phyloP scores from a whole-genome alignment of 2,113 vertebrate species.

The Phasianus colchicus region DNA sequence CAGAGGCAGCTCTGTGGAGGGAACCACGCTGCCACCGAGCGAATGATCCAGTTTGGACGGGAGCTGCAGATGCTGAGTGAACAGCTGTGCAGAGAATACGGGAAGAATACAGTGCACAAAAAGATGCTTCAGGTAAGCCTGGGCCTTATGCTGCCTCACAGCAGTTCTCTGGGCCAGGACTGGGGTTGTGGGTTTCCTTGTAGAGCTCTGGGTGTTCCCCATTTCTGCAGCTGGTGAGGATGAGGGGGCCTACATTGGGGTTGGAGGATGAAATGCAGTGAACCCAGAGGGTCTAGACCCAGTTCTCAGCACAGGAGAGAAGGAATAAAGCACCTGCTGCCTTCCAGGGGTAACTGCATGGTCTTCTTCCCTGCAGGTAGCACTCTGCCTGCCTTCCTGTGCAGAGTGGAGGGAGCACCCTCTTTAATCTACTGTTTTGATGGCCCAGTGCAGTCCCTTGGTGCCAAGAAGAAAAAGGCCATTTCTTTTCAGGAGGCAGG shows the following conservation, averaged over 20 bases:
- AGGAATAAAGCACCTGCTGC: not conserved
- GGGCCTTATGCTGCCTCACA: not conserved
- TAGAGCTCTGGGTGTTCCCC: not conserved
- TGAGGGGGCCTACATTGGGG: not conserved
- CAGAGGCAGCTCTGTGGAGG: constrained; percentile 94
- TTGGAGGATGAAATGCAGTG: not conserved
- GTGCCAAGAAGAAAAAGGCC: not conserved
- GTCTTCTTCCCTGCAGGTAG: constrained; percentile 9
- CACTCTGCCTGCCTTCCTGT: not conserved
- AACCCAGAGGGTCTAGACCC: not conserved
- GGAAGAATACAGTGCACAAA: constrained; percentile 91
- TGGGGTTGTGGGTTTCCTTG: not conserved
- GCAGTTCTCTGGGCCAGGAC: not conserved
- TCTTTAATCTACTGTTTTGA: not conserved
- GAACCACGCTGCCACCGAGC: constrained; percentile 94
- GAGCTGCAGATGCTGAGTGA: constrained; percentile 95
- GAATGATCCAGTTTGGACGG: constrained; percentile 97
- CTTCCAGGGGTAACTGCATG: not conserved
- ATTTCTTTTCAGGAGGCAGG: constrained; percentile 32
- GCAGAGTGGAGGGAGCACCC: not conserved
- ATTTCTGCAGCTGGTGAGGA: not conserved
- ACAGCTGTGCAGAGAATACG: constrained; percentile 92
- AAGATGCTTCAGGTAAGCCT: constrained; percentile 88
- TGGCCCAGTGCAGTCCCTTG: not conserved
- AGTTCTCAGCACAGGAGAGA: not conserved